Conservation (phyloP, 2,113 vertebrate species). For the Orthochromis malagaraziensis region DNA sequence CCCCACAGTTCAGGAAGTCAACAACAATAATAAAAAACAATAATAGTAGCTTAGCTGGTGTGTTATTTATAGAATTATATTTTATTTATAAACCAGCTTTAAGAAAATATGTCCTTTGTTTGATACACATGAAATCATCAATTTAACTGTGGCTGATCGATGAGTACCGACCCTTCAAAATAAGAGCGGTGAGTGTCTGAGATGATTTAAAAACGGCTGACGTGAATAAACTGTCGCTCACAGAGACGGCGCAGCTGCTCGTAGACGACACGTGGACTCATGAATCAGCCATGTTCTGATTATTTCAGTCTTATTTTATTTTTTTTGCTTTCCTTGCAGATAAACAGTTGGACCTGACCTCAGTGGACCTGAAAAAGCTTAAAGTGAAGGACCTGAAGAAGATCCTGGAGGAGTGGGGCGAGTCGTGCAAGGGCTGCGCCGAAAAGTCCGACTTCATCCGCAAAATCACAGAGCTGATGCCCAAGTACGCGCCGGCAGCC, state of each 20-base stretch:
- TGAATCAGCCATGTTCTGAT: background rate
- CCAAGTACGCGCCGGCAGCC: constrained; percentile 87
- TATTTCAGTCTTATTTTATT: background rate
- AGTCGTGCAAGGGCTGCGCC: constrained; percentile 92
- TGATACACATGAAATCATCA: background rate
- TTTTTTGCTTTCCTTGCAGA: constrained; percentile 57
- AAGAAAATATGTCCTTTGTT: background rate
- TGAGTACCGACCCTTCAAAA: background rate
- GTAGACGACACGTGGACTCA: background rate
- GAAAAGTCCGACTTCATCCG: constrained; percentile 96
- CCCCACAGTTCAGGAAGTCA: background rate
- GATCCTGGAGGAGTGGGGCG: constrained; percentile 96
- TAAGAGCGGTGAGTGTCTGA: background rate
- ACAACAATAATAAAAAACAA: background rate
- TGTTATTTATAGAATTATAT: background rate
- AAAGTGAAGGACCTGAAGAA: constrained; percentile 95
- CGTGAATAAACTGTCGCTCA: background rate
- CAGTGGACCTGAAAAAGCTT: constrained; percentile 91
- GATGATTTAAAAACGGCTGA: rapidly evolving
- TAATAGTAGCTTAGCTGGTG: background rate
- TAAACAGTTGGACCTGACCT: constrained; percentile 91
- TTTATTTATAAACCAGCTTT: background rate
- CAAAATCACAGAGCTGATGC: constrained; percentile 95
- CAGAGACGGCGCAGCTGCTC: background rate
- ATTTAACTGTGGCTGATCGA: background rate